These are phyloP conservation scores for Alloplasta piceator DNA, from an alignment of 2,888 invertebrate species.

Conservation along the genomic window DNA sequence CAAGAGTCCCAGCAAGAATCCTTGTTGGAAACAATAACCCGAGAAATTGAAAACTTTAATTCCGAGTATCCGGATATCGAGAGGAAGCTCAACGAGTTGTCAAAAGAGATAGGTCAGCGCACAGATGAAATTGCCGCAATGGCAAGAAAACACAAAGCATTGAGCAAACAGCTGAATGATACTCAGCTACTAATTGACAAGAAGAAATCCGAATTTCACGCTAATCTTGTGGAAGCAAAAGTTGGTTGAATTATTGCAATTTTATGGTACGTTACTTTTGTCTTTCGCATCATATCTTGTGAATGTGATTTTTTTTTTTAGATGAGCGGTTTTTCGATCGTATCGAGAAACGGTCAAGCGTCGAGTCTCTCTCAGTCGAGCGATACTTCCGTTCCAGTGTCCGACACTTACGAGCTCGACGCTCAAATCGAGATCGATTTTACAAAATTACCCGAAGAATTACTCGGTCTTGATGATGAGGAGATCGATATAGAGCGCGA, in stretches of 20 bases:
- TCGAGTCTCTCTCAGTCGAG: slow-evolving; percentile 1
- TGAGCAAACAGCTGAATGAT: slow-evolving; percentile 91
- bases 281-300: slow-evolving; percentile 7
- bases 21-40: slow-evolving; percentile 92
- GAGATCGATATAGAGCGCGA: slow-evolving; percentile 92
- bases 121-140: slow-evolving; percentile 89
- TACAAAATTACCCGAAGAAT: slow-evolving; percentile 87
- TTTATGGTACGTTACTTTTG: neutral
- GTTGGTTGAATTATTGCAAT: slow-evolving; percentile 82
- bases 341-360: neutral
- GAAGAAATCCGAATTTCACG: slow-evolving; percentile 93
- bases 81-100: slow-evolving; percentile 89
- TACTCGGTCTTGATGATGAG: slow-evolving; percentile 92
- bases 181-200: slow-evolving; percentile 93
- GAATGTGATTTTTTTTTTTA: slow-evolving; percentile 8
- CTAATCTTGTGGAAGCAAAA: slow-evolving; percentile 95
- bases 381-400: neutral
- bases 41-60: slow-evolving; percentile 90
- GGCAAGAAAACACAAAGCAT: slow-evolving; percentile 91
- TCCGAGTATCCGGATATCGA: slow-evolving; percentile 89
- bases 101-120: slow-evolving; percentile 89
- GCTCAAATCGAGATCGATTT: slow-evolving; percentile 87
- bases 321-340: slow-evolving; percentile 37
- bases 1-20: slow-evolving; percentile 88
- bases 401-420: slow-evolving; percentile 28